A percentile compares a stretch with the other conserved stretches of the same genome.
Conservation (phyloP, 2,113 vertebrate genomes). For the Marcusenius ussheri region DNA sequence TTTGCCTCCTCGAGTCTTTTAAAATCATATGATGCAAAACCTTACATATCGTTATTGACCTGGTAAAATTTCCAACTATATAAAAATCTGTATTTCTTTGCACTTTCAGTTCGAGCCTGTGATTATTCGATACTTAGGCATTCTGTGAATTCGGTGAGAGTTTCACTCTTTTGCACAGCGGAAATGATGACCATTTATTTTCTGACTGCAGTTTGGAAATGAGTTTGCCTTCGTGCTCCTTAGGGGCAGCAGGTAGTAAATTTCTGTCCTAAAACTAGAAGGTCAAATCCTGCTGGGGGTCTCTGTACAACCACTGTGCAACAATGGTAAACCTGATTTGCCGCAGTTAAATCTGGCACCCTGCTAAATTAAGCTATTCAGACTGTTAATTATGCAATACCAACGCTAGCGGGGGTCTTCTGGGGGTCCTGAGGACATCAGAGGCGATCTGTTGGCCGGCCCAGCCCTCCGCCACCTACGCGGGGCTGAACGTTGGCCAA, state of each 20-base stretch:
- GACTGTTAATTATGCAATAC: neutral
- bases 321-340: neutral
- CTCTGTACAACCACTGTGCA: neutral
- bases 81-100: neutral
- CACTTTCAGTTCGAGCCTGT: neutral
- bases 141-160: neutral
- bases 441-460: neutral
- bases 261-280: neutral
- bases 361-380: constrained; percentile 1
- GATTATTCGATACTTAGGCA: neutral
- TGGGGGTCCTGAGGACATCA: neutral
- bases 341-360: neutral
- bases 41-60: neutral
- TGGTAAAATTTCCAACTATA: neutral
- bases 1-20: neutral
- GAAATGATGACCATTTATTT: neutral
- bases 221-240: neutral
- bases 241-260: neutral
- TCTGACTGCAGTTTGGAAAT: neutral
- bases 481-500: neutral
- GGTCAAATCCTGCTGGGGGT: neutral
- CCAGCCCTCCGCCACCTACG: neutral
- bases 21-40: neutral
- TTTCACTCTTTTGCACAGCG: neutral
- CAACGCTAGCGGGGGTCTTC: neutral